Conservation (phyloP, 2,797 vertebrate species). For the Anolis apletophallus region DNA sequence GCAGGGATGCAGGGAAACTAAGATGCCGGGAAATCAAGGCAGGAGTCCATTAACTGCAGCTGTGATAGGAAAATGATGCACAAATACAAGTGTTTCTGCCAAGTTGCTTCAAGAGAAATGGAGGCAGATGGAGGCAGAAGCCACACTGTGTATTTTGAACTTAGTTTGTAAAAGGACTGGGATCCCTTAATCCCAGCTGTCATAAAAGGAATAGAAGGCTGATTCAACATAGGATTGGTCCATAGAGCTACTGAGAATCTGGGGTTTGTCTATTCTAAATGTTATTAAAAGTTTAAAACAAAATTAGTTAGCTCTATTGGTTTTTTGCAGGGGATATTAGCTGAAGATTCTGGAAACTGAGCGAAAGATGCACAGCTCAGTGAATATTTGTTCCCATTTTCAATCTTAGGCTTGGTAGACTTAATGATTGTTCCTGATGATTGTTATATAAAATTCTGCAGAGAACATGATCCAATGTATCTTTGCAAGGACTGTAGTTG, state of each 20-base stretch:
- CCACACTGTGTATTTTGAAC: neutral
- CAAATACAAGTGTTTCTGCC: constrained; percentile 22
- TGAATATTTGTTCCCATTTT: neutral
- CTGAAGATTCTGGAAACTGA: no score
- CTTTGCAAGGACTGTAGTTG: neutral
- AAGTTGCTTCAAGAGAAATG: neutral
- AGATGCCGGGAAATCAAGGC: constrained; percentile 20
- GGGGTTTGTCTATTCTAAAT: neutral
- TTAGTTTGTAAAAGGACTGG: neutral
- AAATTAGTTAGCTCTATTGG: neutral
- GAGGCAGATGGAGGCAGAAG: constrained; percentile 2
- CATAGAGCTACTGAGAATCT: neutral
- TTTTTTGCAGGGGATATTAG: no score
- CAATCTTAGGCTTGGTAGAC: neutral
- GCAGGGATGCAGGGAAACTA: neutral
- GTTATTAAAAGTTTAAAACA: neutral
- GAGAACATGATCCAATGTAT: neutral
- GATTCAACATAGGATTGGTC: neutral
- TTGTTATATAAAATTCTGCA: neutral
- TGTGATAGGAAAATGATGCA: constrained; percentile 10
- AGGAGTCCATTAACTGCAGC: neutral
- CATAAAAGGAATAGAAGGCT: neutral
- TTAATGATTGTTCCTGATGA: neutral
- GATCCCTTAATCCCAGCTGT: neutral
- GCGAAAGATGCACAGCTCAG: neutral